Conservation (phyloP, 2,797 vertebrate species). For the Mico argentatus region DNA sequence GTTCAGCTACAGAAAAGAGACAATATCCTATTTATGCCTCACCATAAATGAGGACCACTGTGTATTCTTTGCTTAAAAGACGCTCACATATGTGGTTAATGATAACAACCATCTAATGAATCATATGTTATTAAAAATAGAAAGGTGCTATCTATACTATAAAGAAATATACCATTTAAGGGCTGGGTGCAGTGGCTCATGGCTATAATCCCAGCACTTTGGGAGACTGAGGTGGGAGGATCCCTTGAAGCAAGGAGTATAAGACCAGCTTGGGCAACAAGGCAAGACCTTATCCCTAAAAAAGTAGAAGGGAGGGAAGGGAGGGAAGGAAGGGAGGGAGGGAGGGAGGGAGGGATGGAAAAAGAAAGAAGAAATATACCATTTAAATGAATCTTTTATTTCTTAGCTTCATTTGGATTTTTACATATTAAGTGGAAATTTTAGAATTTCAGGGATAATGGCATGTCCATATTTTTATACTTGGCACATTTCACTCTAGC, state of each 20-base stretch:
- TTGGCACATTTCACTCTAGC: neutral
- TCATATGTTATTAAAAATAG: neutral
- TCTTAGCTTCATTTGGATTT: neutral
- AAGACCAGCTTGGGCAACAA: no score
- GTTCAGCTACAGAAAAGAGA: neutral
- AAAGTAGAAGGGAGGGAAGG: no score
- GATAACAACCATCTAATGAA: neutral
- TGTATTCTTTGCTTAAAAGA: neutral
- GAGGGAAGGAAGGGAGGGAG: no score
- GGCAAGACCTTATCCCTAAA: no score
- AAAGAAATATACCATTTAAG: neutral
- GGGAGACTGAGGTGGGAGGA: no score
- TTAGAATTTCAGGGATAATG: neutral
- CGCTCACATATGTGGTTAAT: neutral
- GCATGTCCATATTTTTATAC: neutral
- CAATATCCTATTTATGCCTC: neutral
- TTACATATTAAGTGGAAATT: neutral
- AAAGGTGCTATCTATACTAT: neutral
- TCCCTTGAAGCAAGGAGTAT: no score
- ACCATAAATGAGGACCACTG: neutral
- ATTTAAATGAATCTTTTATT: neutral
- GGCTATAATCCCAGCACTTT: neutral
- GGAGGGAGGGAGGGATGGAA: no score
- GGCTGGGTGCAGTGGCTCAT: neutral
- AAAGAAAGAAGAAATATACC: neutral